Conservation (phyloP, 2,113 vertebrate species). For the Tapirus terrestris region DNA sequence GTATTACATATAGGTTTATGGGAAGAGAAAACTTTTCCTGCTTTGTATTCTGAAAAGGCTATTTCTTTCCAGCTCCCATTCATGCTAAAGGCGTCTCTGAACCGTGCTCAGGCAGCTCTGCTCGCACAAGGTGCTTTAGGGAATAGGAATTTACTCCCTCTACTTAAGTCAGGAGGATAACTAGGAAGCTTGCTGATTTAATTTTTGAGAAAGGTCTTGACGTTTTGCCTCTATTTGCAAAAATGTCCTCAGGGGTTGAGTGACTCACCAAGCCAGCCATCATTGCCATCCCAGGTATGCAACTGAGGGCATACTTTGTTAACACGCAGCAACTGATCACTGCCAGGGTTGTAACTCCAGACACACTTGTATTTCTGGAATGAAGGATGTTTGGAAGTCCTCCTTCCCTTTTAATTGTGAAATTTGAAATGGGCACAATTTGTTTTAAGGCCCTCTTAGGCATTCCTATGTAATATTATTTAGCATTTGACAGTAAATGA, state of each 20-base stretch:
- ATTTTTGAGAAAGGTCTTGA: slow-evolving; percentile 72
- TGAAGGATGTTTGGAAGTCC: slow-evolving; percentile 1
- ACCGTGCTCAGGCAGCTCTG: slow-evolving; percentile 45
- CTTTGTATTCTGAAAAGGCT: slow-evolving; percentile 65
- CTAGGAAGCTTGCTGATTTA: slow-evolving; percentile 73
- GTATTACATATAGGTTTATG: neutral
- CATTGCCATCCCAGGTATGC: slow-evolving; percentile 40
- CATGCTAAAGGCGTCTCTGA: slow-evolving; percentile 53
- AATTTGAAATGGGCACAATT: slow-evolving; percentile 3
- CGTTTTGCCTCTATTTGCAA: slow-evolving; percentile 74
- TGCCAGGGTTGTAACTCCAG: neutral
- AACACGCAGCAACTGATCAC: slow-evolving; percentile 39
- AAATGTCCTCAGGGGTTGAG: slow-evolving; percentile 50
- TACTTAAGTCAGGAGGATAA: slow-evolving; percentile 66
- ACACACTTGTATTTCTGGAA: neutral
- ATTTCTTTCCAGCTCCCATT: slow-evolving; percentile 54
- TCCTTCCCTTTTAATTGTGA: slow-evolving; percentile 58
- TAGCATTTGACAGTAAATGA: slow-evolving; percentile 52
- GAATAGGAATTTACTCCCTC: slow-evolving; percentile 70
- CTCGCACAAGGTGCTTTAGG: slow-evolving; percentile 68
- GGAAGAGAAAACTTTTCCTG: slow-evolving; percentile 39
- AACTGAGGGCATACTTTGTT: neutral
- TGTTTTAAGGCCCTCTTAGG: slow-evolving; percentile 49
- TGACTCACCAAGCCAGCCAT: slow-evolving; percentile 64
- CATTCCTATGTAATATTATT: neutral